Conservation (phyloP, 2,888 invertebrate species). For the Drosophila mercatorum region DNA sequence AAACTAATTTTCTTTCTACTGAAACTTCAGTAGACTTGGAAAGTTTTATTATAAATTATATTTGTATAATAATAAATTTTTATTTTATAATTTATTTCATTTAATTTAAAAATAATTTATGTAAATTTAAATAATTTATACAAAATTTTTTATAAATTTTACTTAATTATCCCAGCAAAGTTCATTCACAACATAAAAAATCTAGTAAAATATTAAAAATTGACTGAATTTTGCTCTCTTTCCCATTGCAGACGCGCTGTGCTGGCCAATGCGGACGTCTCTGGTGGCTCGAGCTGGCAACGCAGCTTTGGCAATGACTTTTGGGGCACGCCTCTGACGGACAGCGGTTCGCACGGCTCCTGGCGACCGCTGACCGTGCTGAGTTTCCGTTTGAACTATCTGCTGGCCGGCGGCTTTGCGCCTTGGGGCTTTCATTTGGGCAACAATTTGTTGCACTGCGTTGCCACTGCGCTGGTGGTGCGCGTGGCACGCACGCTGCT, state of each 20-base stretch:
- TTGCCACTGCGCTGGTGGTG: slow-evolving; percentile 93
- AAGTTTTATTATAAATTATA: too few species aligned
- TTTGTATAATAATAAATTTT: too few species aligned
- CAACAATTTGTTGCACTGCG: slow-evolving; percentile 93
- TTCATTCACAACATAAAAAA: not conserved
- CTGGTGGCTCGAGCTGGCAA: slow-evolving; percentile 92
- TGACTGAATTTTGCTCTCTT: slow-evolving; percentile 29
- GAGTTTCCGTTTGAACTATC: slow-evolving; percentile 93
- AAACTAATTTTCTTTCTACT: not conserved
- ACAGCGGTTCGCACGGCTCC: slow-evolving; percentile 98
- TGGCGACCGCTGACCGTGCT: slow-evolving; percentile 97
- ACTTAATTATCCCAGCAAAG: not conserved
- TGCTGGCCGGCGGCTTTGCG: slow-evolving; percentile 91
- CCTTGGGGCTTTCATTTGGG: slow-evolving; percentile 94
- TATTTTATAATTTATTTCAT: too few species aligned
- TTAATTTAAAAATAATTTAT: too few species aligned
- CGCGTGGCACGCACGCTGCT: slow-evolving; percentile 90
- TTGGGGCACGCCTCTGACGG: slow-evolving; percentile 98
- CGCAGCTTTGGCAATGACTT: slow-evolving; percentile 96
- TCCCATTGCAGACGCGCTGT: slow-evolving; percentile 93
- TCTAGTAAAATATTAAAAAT: not conserved
- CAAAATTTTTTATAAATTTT: too few species aligned
- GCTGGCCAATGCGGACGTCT: slow-evolving; percentile 96
- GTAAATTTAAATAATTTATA: too few species aligned
- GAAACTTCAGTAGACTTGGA: not conserved